Conservation (phyloP, 2,888 invertebrate genomes). For the Agriopis aurantiaria region DNA sequence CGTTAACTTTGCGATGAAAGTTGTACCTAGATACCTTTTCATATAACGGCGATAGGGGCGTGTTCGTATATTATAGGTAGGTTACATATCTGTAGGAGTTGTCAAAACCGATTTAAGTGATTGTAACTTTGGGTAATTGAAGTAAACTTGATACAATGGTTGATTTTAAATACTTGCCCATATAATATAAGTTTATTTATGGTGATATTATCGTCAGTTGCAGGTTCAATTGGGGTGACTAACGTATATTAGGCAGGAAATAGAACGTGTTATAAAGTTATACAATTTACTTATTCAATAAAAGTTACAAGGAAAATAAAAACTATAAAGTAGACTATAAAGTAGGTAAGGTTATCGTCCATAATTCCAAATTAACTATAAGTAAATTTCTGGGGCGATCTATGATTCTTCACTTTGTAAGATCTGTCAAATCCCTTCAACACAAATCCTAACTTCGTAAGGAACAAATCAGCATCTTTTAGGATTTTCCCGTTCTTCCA, state of each 20-base stretch:
- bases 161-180: background rate
- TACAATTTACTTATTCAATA: too few species aligned
- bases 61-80: background rate
- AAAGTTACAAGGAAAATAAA: too few species aligned
- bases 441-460: constrained; percentile 1
- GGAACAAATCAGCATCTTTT: constrained; percentile 20
- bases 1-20: constrained; percentile 15
- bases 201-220: too few species aligned
- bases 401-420: background rate
- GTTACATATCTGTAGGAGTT: background rate
- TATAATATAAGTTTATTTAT: background rate
- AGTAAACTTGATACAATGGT: constrained; percentile 3
- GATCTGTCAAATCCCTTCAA: background rate
- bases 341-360: too few species aligned
- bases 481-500: constrained; percentile 2
- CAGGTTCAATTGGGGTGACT: background rate
- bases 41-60: background rate
- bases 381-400: too few species aligned
- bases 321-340: too few species aligned
- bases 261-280: too few species aligned
- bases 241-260: too few species aligned
- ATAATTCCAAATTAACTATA: too few species aligned
- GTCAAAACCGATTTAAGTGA: constrained; percentile 13
- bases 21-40: background rate
- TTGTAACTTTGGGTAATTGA: constrained; percentile 13